Evolutionary conservation across 1,140 invertebrate genomes (phyloP).

Genomic region (Thaumatotibia leucotreta): DNA sequence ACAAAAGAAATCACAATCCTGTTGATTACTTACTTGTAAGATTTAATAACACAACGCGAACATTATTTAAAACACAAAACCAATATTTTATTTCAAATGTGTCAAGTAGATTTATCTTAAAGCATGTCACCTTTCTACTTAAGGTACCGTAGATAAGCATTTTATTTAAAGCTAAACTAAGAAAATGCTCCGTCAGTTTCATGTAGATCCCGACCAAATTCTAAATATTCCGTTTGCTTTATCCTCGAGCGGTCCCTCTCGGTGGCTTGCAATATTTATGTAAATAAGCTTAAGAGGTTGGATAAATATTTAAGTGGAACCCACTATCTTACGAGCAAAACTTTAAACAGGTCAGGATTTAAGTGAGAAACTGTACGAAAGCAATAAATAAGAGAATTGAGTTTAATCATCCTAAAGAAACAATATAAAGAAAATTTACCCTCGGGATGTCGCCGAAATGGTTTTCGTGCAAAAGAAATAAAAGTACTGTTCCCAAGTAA

Average conservation of each 20-base stretch:
- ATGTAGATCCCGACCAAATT: constrained; percentile 12
- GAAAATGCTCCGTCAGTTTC: neutral
- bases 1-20: too few species aligned
- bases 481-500: constrained; percentile 7
- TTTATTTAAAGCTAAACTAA: constrained; percentile 3
- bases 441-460: neutral
- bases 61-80: neutral
- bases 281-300: constrained; percentile 13
- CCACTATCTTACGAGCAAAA: constrained; percentile 3
- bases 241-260: constrained; percentile 2
- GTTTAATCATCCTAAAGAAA: constrained; percentile 12
- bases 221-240: constrained; percentile 13
- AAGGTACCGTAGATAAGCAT: neutral
- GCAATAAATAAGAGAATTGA: constrained; percentile 1
- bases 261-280: constrained; percentile 14
- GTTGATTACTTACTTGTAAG: too few species aligned
- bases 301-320: constrained; percentile 10
- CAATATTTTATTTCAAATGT: neutral
- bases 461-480: constrained; percentile 5
- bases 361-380: neutral
- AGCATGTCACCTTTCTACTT: neutral
- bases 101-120: neutral
- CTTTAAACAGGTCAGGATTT: constrained; percentile 9
- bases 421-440: neutral
- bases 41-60: neutral